Base-by-base conservation (phyloP, 2,888 invertebrate genomes). In the Thymelicus acteon region DNA sequence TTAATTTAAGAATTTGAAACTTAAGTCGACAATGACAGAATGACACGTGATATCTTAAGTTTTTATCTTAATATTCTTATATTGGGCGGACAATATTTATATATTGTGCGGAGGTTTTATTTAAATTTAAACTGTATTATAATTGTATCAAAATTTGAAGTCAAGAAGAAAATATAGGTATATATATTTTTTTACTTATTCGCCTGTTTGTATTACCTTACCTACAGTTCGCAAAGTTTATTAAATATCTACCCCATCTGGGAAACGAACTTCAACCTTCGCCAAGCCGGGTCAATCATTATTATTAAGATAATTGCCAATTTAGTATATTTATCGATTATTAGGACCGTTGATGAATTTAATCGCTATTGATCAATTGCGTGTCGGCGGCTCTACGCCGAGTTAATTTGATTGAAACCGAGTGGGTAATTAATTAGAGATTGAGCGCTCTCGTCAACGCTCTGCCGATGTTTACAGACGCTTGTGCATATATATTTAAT, bases 341-440 rank as follows among this genome's bases (percentile, higher is more conserved):
- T 49, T n/a, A 19, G 37, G 49, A 49, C 31, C 37, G 49, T 63
- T 63, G 52, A 63, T 49, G 47, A 47, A 63, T 49, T 63, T 49
- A 63, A 52, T 83, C 85, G 84, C 85, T 85, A 73, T 90, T 89
- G 87, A 88, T 87, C 88, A 87, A 87, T 89, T 86, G 89, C 88
- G 88, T 89, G 90, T 88, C 89, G 91, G 90, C 89, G 88, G 85
- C 86, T 88, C 87, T 87, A 86, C 88, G 88, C 84, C 85, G 86
- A 90, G 89, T 89, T 91, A 91, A 93, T 91, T 92, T 90, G 91
- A 93, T 93, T 92, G 91, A 92, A 90, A 91, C 88, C 85, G 89
- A 92, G 91, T 92, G 87, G 86, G 90, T 92, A 93, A 93, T 93
- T 93, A 93, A 93, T 93, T 93, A 92, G 91, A 87, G 88, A 91